Base-by-base conservation (phyloP, 1,140 invertebrate genomes). In the Teleogryllus occipitalis region DNA sequence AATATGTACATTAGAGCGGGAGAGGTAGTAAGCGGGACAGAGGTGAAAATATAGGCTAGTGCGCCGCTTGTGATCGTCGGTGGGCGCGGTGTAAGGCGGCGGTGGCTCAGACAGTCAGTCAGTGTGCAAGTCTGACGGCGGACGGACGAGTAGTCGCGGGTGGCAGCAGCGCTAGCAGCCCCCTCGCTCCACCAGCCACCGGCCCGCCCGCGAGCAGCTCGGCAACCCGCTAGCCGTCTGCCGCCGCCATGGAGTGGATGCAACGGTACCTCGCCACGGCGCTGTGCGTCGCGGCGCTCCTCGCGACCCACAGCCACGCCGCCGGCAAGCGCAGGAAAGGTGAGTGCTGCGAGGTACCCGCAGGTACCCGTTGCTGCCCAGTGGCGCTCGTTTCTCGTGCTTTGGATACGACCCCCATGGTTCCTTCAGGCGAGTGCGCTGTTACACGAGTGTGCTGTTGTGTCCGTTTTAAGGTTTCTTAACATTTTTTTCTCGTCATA, bases 11-110 rank as follows among this genome's bases (percentile, higher is more conserved):
- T 65, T 65, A 65, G 54, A 65, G 54, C 54, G 54, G 54, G 54
- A 65, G 54, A 65, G 54, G 54, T 65, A 65, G 54, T 65, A 65
- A 65, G 54, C 54, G 18, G 54, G 54, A 65, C 54, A 65, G 54
- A 65, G 54, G 54, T 65, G 54, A 65, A 65, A 65, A 65, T 65
- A 65, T 65, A 65, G 54, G 54, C 54, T 65, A 65, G 54, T 65
- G 54, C 54, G 54, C 54, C 54, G 54, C 54, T 65, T 65, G 54
- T 65, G 54, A 65, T 65, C 54, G 54, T 18, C 10, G 54, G 54
- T 65, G 54, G 54, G 54, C 54, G 54, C 54, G 54, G 10, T 65
- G 54, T 65, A 65, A 10, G 54, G 54, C 54, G 54, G 54, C 7
- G 54, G 54, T 14, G 54, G 10, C 54, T 65, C 54, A 7, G 54